Percentiles rank a stretch among this genome's conserved stretches.
Conservation (phyloP, 2,797 vertebrate genomes). For the Enteromius unitaeniatus region DNA sequence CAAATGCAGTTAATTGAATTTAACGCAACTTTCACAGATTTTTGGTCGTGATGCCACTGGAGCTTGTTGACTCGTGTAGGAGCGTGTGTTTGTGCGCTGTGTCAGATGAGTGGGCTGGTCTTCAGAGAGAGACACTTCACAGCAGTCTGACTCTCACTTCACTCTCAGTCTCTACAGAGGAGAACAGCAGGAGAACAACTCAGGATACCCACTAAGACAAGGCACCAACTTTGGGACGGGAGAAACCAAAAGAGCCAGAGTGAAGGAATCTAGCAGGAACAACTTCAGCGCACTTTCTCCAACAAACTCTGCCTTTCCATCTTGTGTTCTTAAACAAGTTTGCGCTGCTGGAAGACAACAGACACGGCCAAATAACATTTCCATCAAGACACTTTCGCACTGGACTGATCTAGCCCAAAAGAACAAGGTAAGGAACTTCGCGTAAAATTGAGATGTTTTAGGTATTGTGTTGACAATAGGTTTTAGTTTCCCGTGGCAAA, state of each 20-base stretch:
- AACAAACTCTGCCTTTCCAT: conserved; percentile 14
- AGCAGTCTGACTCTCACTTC: conserved; percentile 76
- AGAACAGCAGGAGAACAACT: conserved; percentile 76
- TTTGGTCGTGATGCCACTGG: background rate
- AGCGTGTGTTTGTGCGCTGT: conserved; percentile 55
- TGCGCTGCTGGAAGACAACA: conserved; percentile 31
- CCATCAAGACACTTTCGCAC: conserved; percentile 12
- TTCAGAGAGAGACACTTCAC: conserved; percentile 71
- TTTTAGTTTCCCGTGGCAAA: background rate
- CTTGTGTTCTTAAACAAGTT: conserved; percentile 11
- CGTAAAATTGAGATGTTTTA: background rate
- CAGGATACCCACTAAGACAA: conserved; percentile 70
- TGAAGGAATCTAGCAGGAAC: conserved; percentile 73
- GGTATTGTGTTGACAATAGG: background rate
- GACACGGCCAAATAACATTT: background rate
- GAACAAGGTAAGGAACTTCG: conserved; percentile 37
- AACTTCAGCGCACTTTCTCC: conserved; percentile 62
- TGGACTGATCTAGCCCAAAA: conserved; percentile 28
- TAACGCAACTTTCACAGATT: background rate
- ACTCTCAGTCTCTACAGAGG: conserved; percentile 77
- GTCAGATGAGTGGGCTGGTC: conserved; percentile 77
- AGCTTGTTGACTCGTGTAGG: conserved; percentile 20
- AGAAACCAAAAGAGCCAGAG: conserved; percentile 72
- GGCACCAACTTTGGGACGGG: conserved; percentile 66
- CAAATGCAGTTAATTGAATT: too few species aligned